These are phyloP conservation scores for Anguilla anguilla DNA, from an alignment of 2,797 vertebrate species.

Conservation along the genomic window DNA sequence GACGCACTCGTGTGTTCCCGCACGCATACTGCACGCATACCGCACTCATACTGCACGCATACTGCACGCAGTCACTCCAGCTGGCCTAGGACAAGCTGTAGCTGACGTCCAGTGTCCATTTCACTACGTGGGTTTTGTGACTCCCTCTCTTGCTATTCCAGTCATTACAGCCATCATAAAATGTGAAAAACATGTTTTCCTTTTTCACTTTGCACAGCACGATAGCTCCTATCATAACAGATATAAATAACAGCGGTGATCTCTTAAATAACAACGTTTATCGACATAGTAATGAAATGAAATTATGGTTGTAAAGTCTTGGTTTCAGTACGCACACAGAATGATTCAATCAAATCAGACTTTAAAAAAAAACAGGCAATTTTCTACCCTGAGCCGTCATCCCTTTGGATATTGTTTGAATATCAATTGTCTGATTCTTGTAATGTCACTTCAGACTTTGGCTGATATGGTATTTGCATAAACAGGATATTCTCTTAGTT, in stretches of 20 bases:
- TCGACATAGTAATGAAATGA: background rate
- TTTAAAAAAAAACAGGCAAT: background rate
- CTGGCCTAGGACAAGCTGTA: background rate
- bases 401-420: background rate
- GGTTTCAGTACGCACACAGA: background rate
- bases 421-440: background rate
- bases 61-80: background rate
- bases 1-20: background rate
- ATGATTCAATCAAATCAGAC: constrained; percentile 5
- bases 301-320: background rate
- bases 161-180: background rate
- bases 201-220: background rate
- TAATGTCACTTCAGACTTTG: constrained; percentile 2
- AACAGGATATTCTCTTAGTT: background rate
- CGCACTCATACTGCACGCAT: background rate
- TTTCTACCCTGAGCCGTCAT: background rate
- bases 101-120: background rate
- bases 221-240: background rate
- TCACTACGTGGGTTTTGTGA: background rate
- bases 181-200: background rate
- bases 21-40: too few species aligned
- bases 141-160: background rate
- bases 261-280: background rate
- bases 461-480: background rate
- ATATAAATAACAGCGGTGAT: background rate